Evolutionary conservation across 2,797 vertebrate genomes (phyloP).

Genomic region (Euthynnus affinis): DNA sequence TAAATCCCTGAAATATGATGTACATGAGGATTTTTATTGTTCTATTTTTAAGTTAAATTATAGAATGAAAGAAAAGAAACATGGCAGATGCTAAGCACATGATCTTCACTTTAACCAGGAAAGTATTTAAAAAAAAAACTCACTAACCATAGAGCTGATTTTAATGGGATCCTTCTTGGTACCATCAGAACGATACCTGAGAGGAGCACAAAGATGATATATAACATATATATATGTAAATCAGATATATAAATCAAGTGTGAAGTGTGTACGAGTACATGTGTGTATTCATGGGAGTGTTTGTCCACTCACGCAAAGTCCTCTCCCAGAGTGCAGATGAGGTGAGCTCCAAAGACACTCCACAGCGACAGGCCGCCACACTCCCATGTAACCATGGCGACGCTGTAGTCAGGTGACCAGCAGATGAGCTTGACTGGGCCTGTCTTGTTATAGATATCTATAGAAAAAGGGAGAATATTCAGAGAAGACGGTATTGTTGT

Average conservation of each 20-base stretch:
- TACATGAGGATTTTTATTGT: neutral
- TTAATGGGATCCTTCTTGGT: slow-evolving; percentile 97
- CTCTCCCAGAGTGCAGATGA: slow-evolving; percentile 98
- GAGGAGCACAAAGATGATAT: slow-evolving; percentile 31
- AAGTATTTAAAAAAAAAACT: neutral
- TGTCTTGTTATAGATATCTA: slow-evolving; percentile 99
- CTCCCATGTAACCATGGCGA: slow-evolving; percentile 97
- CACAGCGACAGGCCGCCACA: slow-evolving; percentile 95
- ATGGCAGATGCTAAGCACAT: too few species aligned
- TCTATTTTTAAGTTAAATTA: neutral
- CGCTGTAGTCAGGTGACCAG: slow-evolving; percentile 98
- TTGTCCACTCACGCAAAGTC: slow-evolving; percentile 93
- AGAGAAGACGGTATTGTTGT: neutral
- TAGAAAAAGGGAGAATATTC: slow-evolving; percentile 48
- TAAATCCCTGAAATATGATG: neutral
- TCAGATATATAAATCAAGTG: neutral
- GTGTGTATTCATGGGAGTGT: slow-evolving; percentile 6
- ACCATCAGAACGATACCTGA: slow-evolving; percentile 95
- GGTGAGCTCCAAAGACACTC: slow-evolving; percentile 98
- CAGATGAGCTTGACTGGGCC: slow-evolving; percentile 94
- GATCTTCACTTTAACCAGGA: too few species aligned
- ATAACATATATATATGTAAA: too few species aligned
- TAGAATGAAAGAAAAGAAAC: too few species aligned
- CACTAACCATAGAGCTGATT: slow-evolving; percentile 96
- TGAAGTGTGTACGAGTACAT: neutral